Percentiles rank a stretch among this genome's conserved stretches.
Conservation (phyloP, 2,888 invertebrate genomes). For the Lasioglossum vierecki region DNA sequence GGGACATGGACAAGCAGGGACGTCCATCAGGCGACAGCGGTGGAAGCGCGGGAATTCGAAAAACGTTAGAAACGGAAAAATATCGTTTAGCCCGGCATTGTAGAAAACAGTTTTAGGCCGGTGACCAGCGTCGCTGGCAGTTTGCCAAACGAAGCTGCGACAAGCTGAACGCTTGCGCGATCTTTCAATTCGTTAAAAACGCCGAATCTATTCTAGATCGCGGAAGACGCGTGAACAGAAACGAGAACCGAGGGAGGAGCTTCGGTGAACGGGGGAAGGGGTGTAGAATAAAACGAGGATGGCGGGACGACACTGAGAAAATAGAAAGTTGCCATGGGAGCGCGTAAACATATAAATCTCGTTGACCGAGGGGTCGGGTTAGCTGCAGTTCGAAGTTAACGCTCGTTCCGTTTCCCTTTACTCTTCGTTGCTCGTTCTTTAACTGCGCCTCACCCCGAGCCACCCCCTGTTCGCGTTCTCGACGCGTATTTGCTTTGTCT, state of each 20-base stretch:
- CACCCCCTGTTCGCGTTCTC: not conserved
- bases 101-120: slow-evolving; percentile 78
- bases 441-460: slow-evolving; percentile 24
- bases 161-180: not conserved
- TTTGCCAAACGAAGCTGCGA: slow-evolving; percentile 75
- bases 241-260: slow-evolving; percentile 18
- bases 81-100: slow-evolving; percentile 75
- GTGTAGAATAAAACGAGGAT: slow-evolving; percentile 77
- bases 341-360: slow-evolving; percentile 83
- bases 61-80: slow-evolving; percentile 69
- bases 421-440: slow-evolving; percentile 42
- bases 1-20: not conserved
- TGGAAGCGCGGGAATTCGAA: slow-evolving; percentile 34
- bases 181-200: slow-evolving; percentile 38
- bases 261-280: slow-evolving; percentile 3
- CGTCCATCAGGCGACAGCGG: slow-evolving; percentile 17
- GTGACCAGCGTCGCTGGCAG: slow-evolving; percentile 78
- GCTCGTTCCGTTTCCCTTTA: slow-evolving; percentile 64
- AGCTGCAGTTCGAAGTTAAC: slow-evolving; percentile 75
- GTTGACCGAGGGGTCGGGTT: slow-evolving; percentile 61
- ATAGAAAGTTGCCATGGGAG: slow-evolving; percentile 81
- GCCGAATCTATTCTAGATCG: slow-evolving; percentile 21
- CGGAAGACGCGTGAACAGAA: slow-evolving; percentile 46
- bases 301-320: slow-evolving; percentile 76
- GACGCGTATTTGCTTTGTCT: slow-evolving; percentile 8